Evolutionary conservation across 2,888 invertebrate species (phyloP), one percentile per base, ranked within the genome.

Genomic region (Drosophila borealis): DNA sequence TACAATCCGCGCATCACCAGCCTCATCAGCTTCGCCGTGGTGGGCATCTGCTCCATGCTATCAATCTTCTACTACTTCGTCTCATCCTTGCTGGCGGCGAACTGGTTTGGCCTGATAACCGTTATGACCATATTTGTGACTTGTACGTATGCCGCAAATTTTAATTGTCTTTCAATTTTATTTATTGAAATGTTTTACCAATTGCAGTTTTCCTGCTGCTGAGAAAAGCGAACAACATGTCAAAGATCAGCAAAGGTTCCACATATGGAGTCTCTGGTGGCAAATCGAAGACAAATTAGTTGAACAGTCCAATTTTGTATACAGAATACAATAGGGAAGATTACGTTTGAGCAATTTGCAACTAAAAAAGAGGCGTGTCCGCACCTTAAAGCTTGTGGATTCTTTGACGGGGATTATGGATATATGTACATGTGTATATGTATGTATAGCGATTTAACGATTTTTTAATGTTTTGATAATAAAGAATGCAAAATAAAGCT

Each of bases 1-100:
- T 93, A 49, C 88, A 94, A 94, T n/a, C 94, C 95, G 34, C 94
- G 96, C 49, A 91, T 94, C 37, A 95, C 94, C 89, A 94, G 96
- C 0, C 91, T 97, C 19, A 56, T 97, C 11, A 96, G 96, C 91
- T 95, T 95, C 25, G 85, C 94, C 4, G 93, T 93, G 50, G 97
- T 97, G 96, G 83, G 89, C 2, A 34, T 69, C 4, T n/a, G 66
- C 1, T 53, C 71, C 6, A 53, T 66, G 6, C 21, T 51, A 4
- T 66, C 56, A 6, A 70, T 82, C 9, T 11, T 76, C 1, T 29
- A 76, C 45, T 82, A 68, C 14, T 37, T 82, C 65, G 9, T 76
- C 21, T 37, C 55, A 4, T 78, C 81, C 1, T 3, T 81, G 39
- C 14, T 84, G 29, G 48, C 56, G 2, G 76, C 67, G 48, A 84